phyloP scores from a whole-genome alignment of 2,888 invertebrate genomes.

The Cerceris ruficornis region DNA sequence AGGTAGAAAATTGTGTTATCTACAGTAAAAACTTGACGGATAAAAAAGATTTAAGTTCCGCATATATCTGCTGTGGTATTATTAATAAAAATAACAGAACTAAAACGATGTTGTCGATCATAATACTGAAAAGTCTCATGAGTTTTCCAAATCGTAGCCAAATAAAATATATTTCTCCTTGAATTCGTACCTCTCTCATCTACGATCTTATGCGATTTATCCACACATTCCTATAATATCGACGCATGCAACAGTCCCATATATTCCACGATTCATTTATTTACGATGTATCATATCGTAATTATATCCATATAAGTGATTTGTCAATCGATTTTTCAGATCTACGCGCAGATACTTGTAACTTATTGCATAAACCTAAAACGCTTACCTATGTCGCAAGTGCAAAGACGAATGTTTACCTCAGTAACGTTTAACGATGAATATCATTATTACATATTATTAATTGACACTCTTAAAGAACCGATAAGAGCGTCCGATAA shows the following conservation, averaged over 20 bases:
- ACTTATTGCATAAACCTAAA: background rate
- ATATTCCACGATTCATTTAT: background rate
- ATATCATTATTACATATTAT: background rate
- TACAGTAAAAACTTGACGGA: too few relatives aligned
- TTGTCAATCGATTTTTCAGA: background rate
- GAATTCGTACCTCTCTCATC: too few relatives aligned
- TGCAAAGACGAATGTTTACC: background rate
- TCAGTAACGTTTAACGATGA: background rate
- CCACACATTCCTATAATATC: constrained; percentile 30
- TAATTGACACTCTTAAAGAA: background rate
- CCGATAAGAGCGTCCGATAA: background rate
- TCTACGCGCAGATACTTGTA: background rate
- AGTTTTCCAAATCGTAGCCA: too few relatives aligned
- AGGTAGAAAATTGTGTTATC: too few relatives aligned
- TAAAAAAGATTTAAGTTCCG: too few relatives aligned
- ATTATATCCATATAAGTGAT: background rate
- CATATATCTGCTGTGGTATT: too few relatives aligned
- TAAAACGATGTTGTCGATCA: too few relatives aligned
- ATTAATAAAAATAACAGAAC: too few relatives aligned
- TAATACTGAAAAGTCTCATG: too few relatives aligned
- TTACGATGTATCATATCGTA: background rate
- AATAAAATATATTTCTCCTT: too few relatives aligned
- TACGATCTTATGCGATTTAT: background rate
- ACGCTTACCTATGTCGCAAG: too few relatives aligned
- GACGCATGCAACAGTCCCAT: background rate